A percentile compares a stretch with the other conserved stretches of the same genome.
phyloP scores from a whole-genome alignment of 2,113 vertebrate genomes.

The Rhinopomastus cyanomelas region DNA sequence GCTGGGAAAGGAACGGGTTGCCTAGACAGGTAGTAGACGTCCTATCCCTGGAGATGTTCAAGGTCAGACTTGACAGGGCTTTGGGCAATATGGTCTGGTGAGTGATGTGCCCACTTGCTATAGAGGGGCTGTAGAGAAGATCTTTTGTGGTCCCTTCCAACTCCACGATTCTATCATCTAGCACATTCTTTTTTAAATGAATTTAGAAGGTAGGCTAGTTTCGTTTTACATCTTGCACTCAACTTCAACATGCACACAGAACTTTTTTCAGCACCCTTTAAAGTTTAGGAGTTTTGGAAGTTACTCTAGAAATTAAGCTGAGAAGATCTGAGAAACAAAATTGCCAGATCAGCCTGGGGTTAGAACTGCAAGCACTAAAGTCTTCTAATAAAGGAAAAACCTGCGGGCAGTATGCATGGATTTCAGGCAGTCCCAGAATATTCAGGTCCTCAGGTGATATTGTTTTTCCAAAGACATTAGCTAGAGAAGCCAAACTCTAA shows the following conservation, averaged over 20 bases:
- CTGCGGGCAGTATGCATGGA: not conserved
- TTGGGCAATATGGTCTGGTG: no score
- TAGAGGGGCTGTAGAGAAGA: no score
- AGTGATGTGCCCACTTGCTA: no score
- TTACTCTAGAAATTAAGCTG: not conserved
- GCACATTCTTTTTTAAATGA: not conserved
- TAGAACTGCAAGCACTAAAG: not conserved
- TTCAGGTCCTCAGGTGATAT: not conserved
- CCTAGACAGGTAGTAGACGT: no score
- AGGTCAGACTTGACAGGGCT: no score
- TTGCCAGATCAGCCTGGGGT: not conserved
- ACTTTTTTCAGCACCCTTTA: not conserved
- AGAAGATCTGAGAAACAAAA: not conserved
- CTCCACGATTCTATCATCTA: not conserved
- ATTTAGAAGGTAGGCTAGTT: not conserved
- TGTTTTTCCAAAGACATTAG: not conserved
- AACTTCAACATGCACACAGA: not conserved
- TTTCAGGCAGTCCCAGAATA: not conserved
- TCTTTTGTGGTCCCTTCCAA: no score
- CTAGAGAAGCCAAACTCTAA: not conserved
- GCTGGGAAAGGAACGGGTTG: no score
- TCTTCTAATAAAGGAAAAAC: not conserved
- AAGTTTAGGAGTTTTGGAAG: not conserved
- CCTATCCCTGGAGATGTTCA: no score
- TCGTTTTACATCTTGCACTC: not conserved